Evolutionary conservation across 2,113 vertebrate species (phyloP).

Genomic region (Erythrocercus mccallii): DNA sequence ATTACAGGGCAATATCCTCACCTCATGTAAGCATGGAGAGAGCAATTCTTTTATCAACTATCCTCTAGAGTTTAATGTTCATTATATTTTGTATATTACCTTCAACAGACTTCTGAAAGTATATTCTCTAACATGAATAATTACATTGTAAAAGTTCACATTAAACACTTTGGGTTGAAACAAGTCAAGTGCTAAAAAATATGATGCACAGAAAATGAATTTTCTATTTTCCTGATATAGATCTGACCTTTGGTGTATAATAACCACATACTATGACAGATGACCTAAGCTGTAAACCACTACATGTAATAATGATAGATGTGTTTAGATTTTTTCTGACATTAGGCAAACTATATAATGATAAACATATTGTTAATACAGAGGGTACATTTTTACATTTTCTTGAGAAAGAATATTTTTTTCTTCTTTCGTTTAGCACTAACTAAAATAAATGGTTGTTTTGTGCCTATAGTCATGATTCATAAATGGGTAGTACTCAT

Average conservation of each 20-base stretch:
- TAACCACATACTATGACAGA: conserved; percentile 18
- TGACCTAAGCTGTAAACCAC: not conserved
- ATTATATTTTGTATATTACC: not conserved
- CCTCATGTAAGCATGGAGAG: not conserved
- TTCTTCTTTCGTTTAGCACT: not conserved
- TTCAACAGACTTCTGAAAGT: not conserved
- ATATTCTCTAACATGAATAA: not conserved
- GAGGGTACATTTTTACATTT: not conserved
- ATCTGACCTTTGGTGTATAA: conserved; percentile 46
- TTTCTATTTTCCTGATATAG: not conserved
- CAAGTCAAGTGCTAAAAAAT: not conserved
- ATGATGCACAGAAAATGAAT: not conserved
- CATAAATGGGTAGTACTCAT: not conserved
- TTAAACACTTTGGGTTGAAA: not conserved
- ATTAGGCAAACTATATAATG: not conserved
- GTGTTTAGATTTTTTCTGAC: conserved; percentile 16
- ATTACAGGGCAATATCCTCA: not conserved
- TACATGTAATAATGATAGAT: conserved; percentile 1
- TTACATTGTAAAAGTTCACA: not conserved
- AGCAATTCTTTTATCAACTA: not conserved
- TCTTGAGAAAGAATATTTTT: not conserved
- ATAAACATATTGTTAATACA: not conserved
- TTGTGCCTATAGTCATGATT: not conserved
- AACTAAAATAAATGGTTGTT: conserved; percentile 5
- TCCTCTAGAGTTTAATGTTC: not conserved